phyloP scores from a whole-genome alignment of 2,888 invertebrate species.

The Resseliella maxima region DNA sequence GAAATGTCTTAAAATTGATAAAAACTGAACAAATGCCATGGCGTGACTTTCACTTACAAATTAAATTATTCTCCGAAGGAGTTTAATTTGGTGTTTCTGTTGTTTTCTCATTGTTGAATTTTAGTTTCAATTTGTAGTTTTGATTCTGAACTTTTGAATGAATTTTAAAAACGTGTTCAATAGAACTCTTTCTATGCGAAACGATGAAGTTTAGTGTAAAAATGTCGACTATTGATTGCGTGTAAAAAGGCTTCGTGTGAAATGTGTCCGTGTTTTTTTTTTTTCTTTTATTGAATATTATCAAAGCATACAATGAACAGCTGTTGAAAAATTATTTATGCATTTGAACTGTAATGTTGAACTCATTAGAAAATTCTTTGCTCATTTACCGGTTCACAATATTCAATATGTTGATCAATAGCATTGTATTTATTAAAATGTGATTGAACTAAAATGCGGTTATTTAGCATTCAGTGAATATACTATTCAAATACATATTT shows the following conservation, averaged over 20 bases:
- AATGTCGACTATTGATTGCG: conserved; percentile 36
- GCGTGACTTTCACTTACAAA: too few species aligned
- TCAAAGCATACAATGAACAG: not conserved
- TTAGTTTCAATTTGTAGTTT: too few species aligned
- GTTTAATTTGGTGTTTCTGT: too few species aligned
- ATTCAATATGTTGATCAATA: not conserved
- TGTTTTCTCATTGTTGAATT: too few species aligned
- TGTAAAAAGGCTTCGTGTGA: not conserved
- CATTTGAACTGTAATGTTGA: conserved; percentile 30
- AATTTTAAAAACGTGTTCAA: too few species aligned
- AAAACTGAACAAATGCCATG: too few species aligned
- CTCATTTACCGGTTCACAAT: conserved; percentile 12
- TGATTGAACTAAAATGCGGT: not conserved
- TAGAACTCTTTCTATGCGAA: too few species aligned
- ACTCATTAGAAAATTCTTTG: conserved; percentile 9
- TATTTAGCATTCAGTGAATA: not conserved
- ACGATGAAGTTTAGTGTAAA: too few species aligned
- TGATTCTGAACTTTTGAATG: too few species aligned
- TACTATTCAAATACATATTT: too few species aligned
- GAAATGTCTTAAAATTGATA: too few species aligned
- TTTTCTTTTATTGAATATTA: not conserved
- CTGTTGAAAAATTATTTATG: not conserved
- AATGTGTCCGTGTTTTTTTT: not conserved
- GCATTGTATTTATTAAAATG: not conserved
- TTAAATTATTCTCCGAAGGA: too few species aligned